Evolutionary conservation across 2,888 invertebrate genomes (phyloP), one percentile per base, ranked within the genome.

Genomic region (Lasiommata megera): DNA sequence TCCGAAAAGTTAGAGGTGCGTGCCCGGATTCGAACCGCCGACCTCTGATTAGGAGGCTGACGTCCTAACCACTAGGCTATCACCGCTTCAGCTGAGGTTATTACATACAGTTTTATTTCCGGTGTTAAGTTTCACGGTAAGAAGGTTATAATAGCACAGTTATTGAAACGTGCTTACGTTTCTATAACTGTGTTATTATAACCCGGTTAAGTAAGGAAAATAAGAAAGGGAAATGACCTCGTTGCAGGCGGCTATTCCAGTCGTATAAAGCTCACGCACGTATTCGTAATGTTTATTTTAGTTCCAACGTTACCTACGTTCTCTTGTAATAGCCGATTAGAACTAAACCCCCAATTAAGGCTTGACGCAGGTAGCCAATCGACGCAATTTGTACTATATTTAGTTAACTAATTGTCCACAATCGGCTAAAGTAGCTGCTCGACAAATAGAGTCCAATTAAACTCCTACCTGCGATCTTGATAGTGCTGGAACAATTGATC

Each of bases 221-320:
- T 79, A 62, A 72, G 75, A 82, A 82, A 84, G 86, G 87, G 83
- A 87, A 88, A 88, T 79, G 83, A 82, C 87, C 89, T 73, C 83
- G 79, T 84, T 85, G 71, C 65, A 68, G 69, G 70, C 62, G 60
- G 65, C 75, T 70, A 73, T 75, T 79, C 70, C 72, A 75, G 77
- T 78, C 79, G 79, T 81, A 79, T 65, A 76, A 74, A 79, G 77
- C 77, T 80, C 82, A 84, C 84, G 85, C 88, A 87, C 82, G 77
- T 76, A 73, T 81, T 79, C 70, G 84, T 82, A 82, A 84, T 82
- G 74, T 80, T 79, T 85, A 88, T 88, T 88, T 88, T 83, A 80
- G 87, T 74, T 68, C 57, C 60, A 65, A 62, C 66, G 68, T 56
- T 68, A 74, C 71, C 71, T 70, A 77, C 77, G 73, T 83, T 83